phyloP scores from a whole-genome alignment of 2,797 vertebrate species.

The Lerista edwardsae region DNA sequence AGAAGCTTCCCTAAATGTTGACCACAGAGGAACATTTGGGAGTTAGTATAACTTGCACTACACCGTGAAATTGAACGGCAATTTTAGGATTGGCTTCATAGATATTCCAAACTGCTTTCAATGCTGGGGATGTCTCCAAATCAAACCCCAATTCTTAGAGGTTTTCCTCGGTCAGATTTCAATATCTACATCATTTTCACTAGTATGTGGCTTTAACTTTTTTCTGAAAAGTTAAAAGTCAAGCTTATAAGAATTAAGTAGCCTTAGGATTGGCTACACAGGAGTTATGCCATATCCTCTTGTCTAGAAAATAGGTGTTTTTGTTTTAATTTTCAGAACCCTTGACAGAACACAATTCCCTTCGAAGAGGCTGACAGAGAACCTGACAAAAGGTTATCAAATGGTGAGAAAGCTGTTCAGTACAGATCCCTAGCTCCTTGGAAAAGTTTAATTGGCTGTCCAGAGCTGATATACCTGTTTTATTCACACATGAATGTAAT shows the following conservation, averaged over 20 bases:
- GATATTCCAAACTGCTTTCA: conserved; percentile 4
- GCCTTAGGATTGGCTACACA: neutral
- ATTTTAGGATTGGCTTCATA: conserved; percentile 7
- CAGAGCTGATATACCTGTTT: neutral
- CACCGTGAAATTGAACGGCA: neutral
- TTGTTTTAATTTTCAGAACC: neutral
- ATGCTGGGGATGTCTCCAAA: conserved; percentile 4
- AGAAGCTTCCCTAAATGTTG: neutral
- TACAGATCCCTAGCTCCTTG: neutral
- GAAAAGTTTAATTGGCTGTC: neutral
- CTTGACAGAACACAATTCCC: neutral
- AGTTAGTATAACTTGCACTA: conserved; percentile 2
- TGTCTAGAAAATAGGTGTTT: neutral
- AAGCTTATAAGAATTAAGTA: neutral
- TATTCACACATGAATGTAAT: neutral
- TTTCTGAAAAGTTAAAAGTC: neutral
- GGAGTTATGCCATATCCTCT: neutral
- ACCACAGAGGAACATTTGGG: neutral
- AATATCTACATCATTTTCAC: neutral
- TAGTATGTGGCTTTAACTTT: conserved; percentile 1
- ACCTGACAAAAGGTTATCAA: neutral
- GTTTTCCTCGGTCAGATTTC: conserved; percentile 14
- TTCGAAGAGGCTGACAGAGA: neutral
- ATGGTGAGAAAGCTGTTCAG: neutral
- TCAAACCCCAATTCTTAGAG: conserved; percentile 6